Conservation (phyloP, 2,888 invertebrate species). For the Agriopis marginaria region DNA sequence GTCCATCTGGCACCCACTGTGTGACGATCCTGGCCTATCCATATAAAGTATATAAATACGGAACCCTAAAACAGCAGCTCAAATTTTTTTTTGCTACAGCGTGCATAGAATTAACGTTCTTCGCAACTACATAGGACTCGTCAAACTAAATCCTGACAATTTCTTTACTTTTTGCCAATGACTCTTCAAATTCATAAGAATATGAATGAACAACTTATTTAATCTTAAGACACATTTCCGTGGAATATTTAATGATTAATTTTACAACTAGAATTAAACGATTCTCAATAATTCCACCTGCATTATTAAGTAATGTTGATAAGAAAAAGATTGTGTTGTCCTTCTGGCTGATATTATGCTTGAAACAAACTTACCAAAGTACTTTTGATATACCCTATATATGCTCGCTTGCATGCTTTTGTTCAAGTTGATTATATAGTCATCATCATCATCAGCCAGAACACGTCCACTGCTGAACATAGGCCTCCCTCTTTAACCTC, state of each 20-base stretch:
- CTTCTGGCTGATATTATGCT: conserved; percentile 16
- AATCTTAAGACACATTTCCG: conserved; percentile 6
- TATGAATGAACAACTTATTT: conserved; percentile 4
- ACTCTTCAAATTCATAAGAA: background rate
- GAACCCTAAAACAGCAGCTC: background rate
- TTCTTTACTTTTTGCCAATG: background rate
- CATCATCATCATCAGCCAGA: too few species aligned
- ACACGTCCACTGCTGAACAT: too few species aligned
- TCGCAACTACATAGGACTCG: too few species aligned
- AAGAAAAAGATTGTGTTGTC: conserved; percentile 4
- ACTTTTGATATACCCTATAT: background rate
- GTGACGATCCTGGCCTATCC: too few species aligned
- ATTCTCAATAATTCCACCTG: conserved; percentile 14
- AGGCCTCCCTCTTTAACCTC: too few species aligned
- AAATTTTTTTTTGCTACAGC: background rate
- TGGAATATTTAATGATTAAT: conserved; percentile 1
- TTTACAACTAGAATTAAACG: conserved; percentile 13
- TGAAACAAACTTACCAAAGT: background rate
- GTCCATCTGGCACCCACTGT: too few species aligned
- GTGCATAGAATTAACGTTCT: too few species aligned
- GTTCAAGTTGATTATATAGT: background rate
- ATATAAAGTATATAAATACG: too few species aligned
- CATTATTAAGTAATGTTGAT: conserved; percentile 20
- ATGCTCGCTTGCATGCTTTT: background rate
- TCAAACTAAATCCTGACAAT: too few species aligned